Conservation (phyloP, 2,113 vertebrate species). For the human (Homo sapiens) region GRCh38 chr2:134019501-134020000, state of each 20-base stretch:
- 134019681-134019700: constrained; percentile 41
- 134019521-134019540: neutral
- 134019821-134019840: neutral
- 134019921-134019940: neutral
- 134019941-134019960: neutral
- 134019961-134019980: neutral
- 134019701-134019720: neutral
- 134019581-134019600: neutral
- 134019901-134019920: neutral
- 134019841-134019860: neutral
- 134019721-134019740: neutral
- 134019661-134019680: neutral
- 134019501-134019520: constrained; percentile 14
- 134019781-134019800: neutral
- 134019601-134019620: neutral
- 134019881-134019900: neutral
- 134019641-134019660: neutral
- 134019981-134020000: neutral
- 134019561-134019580: neutral
- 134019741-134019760: neutral
- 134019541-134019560: constrained; percentile 32
- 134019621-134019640: constrained; percentile 50
- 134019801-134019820: neutral
- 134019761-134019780: neutral
- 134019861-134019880: neutral